Percentiles rank a stretch among this genome's conserved stretches.
These are phyloP conservation scores for Morone chrysops DNA, from an alignment of 2,113 vertebrate genomes.

Conservation along the genomic window DNA sequence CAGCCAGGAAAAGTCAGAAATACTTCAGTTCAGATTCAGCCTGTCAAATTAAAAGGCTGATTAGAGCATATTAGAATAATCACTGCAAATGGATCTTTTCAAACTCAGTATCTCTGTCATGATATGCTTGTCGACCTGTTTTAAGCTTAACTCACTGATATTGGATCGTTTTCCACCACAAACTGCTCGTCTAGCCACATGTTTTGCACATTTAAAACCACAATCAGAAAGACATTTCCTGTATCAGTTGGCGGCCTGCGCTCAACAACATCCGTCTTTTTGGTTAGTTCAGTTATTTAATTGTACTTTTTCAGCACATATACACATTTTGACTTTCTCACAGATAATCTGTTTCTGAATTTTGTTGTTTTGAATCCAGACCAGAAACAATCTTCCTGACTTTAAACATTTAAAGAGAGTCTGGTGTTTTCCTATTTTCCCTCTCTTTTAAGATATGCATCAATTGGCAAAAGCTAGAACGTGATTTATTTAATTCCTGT, in stretches of 20 bases:
- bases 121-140: neutral
- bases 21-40: neutral
- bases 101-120: neutral
- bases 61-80: neutral
- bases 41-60: constrained; percentile 1
- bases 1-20: neutral
- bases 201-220: neutral
- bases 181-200: neutral
- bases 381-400: constrained; percentile 16
- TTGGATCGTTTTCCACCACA: too few relatives aligned
- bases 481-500: constrained; percentile 16
- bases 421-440: neutral
- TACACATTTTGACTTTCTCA: neutral
- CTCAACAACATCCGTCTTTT: neutral
- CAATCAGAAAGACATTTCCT: neutral
- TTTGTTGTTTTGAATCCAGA: neutral
- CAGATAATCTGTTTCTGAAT: neutral
- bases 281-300: too few relatives aligned
- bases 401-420: neutral
- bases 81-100: neutral
- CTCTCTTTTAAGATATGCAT: constrained; percentile 7
- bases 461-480: neutral
- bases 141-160: neutral
- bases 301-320: neutral
- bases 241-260: neutral